phyloP scores from a whole-genome alignment of 2,797 vertebrate genomes.

The Sebastes baramenuke region DNA sequence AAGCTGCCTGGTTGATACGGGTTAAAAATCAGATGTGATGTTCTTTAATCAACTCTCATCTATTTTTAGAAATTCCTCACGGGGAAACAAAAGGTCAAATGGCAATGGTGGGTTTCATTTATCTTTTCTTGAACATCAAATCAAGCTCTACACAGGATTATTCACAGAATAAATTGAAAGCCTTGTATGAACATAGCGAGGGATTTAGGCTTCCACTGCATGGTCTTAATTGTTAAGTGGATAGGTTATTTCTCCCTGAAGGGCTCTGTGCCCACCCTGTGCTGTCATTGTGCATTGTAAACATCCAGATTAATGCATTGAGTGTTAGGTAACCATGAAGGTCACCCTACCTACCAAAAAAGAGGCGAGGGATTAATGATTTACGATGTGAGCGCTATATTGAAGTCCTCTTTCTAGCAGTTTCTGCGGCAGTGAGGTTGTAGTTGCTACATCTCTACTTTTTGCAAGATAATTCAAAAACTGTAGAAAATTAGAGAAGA shows the following conservation, averaged over 20 bases:
- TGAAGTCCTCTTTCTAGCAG: neutral
- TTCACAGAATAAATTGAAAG: constrained; percentile 39
- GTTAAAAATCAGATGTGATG: neutral
- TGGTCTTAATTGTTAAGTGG: constrained; percentile 21
- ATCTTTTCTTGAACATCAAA: constrained; percentile 38
- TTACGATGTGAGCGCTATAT: neutral
- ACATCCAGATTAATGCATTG: constrained; percentile 19
- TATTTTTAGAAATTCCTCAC: neutral
- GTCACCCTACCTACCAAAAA: neutral
- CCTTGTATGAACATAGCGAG: neutral
- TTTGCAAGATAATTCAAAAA: neutral
- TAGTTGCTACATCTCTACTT: neutral
- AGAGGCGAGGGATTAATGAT: constrained; percentile 19
- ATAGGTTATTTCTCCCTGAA: constrained; percentile 31
- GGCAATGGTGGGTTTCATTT: neutral
- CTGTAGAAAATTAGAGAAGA: neutral
- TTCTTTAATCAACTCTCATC: constrained; percentile 14
- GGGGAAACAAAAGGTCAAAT: constrained; percentile 19
- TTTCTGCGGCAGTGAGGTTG: neutral
- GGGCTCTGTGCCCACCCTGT: neutral
- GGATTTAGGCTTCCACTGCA: constrained; percentile 25
- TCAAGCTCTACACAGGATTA: constrained; percentile 44
- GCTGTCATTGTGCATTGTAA: neutral
- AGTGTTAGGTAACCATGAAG: constrained; percentile 27
- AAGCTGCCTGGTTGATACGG: neutral